Base-by-base conservation (phyloP, 2,113 vertebrate species). In the Hipposideros armiger region DNA sequence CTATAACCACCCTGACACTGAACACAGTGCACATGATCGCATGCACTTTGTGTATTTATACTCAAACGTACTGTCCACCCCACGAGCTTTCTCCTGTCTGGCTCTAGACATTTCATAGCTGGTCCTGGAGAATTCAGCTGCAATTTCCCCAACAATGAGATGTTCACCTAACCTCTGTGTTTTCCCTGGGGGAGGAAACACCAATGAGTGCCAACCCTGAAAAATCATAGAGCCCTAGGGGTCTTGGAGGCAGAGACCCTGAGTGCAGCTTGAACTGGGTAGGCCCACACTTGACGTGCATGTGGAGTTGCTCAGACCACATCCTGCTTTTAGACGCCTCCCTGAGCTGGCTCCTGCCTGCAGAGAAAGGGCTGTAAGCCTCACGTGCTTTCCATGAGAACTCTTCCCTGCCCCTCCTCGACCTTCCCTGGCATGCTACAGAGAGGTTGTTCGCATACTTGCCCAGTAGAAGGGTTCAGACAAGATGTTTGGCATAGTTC, bases 401-500 rank as follows among this genome's bases (percentile, higher is more conserved):
- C 90, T 42, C 83, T 66, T 5, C 96, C 45, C 83, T 45, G 77
- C 89, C 77, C 91, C 73, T 72, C 73, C 87, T 95, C 40, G 42
- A 58, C 95, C 96, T 88, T 91, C 94, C 96, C 96, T 97, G 97
- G 97, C 96, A 88, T 64, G 96, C 83, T 0, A 1, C 76, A 93
- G 88, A 92, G 96, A 97, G 78, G 98, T 97, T 95, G 94, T 97
- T 98, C 4, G 0, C 97, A 97, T 98, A 97, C 87, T 98, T 98
- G 96, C 97, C 90, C 32, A 88, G 54, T 30, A 78, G 90, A 96
- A 94, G 96, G 96, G 86, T 93, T 94, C 64, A 56, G 95, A 97
- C 97, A 96, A 98, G 95, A 98, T 98, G 95, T 96, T 98, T 98
- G 98, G 94, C 97, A 98, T 98, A 98, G 97, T 96, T 98, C 97